Percentiles rank a stretch among this genome's conserved stretches.
Conservation (phyloP, 2,113 vertebrate genomes). For the Trochalopteron elliotii region DNA sequence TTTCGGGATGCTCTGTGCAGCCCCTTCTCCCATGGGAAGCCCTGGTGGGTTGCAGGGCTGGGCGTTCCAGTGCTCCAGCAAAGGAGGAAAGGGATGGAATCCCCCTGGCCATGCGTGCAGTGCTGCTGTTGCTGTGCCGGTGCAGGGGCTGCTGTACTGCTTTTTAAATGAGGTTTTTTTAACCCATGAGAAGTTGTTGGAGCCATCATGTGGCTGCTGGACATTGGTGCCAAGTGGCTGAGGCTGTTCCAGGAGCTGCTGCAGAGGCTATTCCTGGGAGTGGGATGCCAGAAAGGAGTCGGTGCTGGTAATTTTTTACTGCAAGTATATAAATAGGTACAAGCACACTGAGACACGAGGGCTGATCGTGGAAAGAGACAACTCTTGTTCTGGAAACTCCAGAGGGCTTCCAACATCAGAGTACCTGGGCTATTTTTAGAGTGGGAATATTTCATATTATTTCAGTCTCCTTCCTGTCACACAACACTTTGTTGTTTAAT, state of each 20-base stretch:
- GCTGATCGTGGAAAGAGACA: not conserved
- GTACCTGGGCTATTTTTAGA: not conserved
- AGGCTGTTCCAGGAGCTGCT: not conserved
- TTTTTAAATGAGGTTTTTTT: not conserved
- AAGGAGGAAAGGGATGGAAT: not conserved
- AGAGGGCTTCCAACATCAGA: not conserved
- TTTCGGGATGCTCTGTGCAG: no score
- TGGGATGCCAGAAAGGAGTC: not conserved
- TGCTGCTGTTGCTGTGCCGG: rapidly evolving
- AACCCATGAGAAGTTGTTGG: not conserved
- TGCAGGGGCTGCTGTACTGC: not conserved
- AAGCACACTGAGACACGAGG: not conserved
- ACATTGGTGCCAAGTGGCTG: rapidly evolving
- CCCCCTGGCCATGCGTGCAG: rapidly evolving
- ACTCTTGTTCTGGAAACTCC: not conserved
- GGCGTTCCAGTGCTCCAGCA: not conserved
- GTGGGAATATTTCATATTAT: not conserved
- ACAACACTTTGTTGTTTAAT: not conserved
- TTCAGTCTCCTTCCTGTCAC: not conserved
- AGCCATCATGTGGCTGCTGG: not conserved
- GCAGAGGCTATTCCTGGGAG: not conserved
- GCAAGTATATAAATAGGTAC: not conserved
- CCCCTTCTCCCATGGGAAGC: no score
- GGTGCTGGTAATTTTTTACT: not conserved
- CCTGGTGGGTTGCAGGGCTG: no score